phyloP scores from a whole-genome alignment of 2,888 invertebrate species.

The Oxycera nigricornis region DNA sequence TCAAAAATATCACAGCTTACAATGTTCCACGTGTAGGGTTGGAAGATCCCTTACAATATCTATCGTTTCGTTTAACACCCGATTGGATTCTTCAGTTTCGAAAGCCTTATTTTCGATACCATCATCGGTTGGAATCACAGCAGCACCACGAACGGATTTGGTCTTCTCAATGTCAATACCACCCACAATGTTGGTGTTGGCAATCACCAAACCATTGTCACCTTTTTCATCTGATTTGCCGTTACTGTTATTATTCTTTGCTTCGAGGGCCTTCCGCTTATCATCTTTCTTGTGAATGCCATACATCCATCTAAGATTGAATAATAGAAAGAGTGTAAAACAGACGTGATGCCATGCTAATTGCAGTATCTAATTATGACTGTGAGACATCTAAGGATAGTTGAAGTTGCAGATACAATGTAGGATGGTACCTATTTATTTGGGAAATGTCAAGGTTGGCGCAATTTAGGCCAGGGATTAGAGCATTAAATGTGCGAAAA shows the following conservation, averaged over 20 bases:
- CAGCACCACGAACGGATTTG: constrained; percentile 7
- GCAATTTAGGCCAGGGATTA: not conserved
- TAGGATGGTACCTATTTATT: not conserved
- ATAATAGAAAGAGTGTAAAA: not conserved
- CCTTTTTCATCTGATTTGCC: constrained; percentile 13
- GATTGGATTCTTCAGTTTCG: constrained; percentile 26
- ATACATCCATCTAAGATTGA: constrained; percentile 43
- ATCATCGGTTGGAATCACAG: not conserved
- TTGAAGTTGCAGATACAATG: not conserved
- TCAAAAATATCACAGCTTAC: constrained; percentile 47
- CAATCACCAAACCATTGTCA: constrained; percentile 9
- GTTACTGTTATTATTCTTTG: constrained; percentile 18
- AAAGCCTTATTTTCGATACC: constrained; percentile 34
- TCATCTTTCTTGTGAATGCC: constrained; percentile 39
- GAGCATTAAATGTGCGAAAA: not conserved
- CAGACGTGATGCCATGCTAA: not conserved
- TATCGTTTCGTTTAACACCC: constrained; percentile 43
- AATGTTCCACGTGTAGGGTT: constrained; percentile 46
- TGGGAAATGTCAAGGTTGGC: not conserved
- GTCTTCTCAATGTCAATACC: constrained; percentile 35
- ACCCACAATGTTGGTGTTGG: not conserved
- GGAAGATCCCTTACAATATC: constrained; percentile 48
- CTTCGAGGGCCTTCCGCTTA: constrained; percentile 34
- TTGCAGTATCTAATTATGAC: not conserved
- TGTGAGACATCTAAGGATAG: not conserved